Percentiles rank a stretch among this genome's conserved stretches.
These are phyloP conservation scores for Cryptops parisi DNA, from an alignment of 2,888 invertebrate genomes.

Conservation along the genomic window DNA sequence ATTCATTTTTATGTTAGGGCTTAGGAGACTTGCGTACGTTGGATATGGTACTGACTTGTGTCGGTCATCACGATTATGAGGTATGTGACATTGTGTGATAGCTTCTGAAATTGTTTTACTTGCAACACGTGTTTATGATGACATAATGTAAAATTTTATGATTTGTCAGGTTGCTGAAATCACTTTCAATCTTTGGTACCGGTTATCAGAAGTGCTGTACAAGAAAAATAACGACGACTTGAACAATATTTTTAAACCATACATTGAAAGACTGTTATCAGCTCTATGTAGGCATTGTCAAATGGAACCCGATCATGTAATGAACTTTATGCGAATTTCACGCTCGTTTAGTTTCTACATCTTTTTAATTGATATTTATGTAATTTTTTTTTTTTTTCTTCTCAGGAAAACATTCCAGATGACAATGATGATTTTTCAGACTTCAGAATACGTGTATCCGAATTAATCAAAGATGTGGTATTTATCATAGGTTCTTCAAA, in stretches of 20 bases:
- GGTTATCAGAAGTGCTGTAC: slow-evolving; percentile 85
- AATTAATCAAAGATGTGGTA: slow-evolving; percentile 89
- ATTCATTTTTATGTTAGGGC: slow-evolving; percentile 29
- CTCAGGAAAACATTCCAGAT: slow-evolving; percentile 57
- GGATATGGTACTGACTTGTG: slow-evolving; percentile 77
- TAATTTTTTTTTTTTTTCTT: slow-evolving; percentile 7
- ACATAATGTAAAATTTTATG: too few species aligned
- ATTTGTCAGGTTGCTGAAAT: slow-evolving; percentile 51
- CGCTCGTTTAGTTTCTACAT: background rate
- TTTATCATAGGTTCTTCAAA: slow-evolving; percentile 88
- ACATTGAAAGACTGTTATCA: slow-evolving; percentile 76
- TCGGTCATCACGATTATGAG: slow-evolving; percentile 96
- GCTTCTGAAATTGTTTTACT: too few species aligned
- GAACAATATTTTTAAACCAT: slow-evolving; percentile 72
- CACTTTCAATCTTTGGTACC: slow-evolving; percentile 94
- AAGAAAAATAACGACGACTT: slow-evolving; percentile 65
- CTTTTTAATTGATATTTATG: background rate
- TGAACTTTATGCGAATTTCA: slow-evolving; percentile 19
- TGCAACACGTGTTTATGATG: too few species aligned
- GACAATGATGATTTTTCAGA: slow-evolving; percentile 72
- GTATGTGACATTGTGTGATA: too few species aligned
- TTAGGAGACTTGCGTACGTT: slow-evolving; percentile 53
- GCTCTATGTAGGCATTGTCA: slow-evolving; percentile 86
- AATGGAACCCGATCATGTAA: slow-evolving; percentile 81
- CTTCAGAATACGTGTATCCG: slow-evolving; percentile 72